phyloP scores from a whole-genome alignment of 2,113 vertebrate species.

The rabbit (Oryctolagus cuniculus) region mOryCun1.1 NC_091450.1:37723501-37724000 shows the following conservation, averaged over 20 bases:
- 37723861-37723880: not conserved
- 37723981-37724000: not conserved
- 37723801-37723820: accelerated
- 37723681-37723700: not conserved
- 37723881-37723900: not conserved
- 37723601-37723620: accelerated
- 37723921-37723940: not conserved
- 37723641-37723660: accelerated
- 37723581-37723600: too few species aligned
- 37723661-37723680: accelerated
- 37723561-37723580: not conserved
- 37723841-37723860: not conserved
- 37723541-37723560: not conserved
- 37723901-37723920: accelerated
- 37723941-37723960: not conserved
- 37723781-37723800: accelerated
- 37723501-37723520: not conserved
- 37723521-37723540: not conserved
- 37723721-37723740: too few species aligned
- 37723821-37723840: too few species aligned
- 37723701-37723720: accelerated
- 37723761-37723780: accelerated
- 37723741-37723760: accelerated
- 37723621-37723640: not conserved
- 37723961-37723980: accelerated